Conservation (phyloP, 2,797 vertebrate species). For the Tinamus major region DNA sequence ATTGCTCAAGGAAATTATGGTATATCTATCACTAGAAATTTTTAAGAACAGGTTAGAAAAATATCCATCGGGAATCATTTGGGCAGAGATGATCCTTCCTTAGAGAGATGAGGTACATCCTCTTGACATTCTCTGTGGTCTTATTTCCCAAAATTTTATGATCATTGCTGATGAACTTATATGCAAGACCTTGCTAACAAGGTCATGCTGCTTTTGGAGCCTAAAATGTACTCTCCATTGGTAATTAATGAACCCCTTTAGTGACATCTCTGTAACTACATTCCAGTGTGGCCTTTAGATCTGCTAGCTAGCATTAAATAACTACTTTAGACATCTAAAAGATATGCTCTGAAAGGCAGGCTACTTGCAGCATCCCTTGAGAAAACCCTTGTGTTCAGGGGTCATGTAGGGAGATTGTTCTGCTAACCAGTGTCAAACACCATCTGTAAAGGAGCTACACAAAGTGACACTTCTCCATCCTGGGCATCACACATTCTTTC, state of each 20-base stretch:
- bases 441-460: not conserved
- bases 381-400: not conserved
- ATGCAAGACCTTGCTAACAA: not conserved
- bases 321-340: not conserved
- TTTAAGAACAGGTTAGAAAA: not conserved
- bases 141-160: not conserved
- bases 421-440: conserved; percentile 16
- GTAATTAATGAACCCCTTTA: not conserved
- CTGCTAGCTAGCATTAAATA: not conserved
- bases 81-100: not conserved
- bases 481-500: conserved; percentile 67
- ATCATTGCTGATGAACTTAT: not conserved
- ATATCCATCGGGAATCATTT: not conserved
- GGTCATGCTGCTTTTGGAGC: not conserved
- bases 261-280: not conserved
- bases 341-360: not conserved
- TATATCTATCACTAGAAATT: not conserved
- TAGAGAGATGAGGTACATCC: not conserved
- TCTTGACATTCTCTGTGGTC: not conserved
- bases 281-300: not conserved
- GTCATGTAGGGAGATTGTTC: conserved; percentile 28
- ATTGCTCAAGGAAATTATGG: not conserved
- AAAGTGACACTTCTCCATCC: conserved; percentile 29
- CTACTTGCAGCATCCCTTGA: not conserved
- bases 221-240: not conserved